These are phyloP conservation scores for Cydia splendana DNA, from an alignment of 1,140 invertebrate genomes.

Conservation along the genomic window DNA sequence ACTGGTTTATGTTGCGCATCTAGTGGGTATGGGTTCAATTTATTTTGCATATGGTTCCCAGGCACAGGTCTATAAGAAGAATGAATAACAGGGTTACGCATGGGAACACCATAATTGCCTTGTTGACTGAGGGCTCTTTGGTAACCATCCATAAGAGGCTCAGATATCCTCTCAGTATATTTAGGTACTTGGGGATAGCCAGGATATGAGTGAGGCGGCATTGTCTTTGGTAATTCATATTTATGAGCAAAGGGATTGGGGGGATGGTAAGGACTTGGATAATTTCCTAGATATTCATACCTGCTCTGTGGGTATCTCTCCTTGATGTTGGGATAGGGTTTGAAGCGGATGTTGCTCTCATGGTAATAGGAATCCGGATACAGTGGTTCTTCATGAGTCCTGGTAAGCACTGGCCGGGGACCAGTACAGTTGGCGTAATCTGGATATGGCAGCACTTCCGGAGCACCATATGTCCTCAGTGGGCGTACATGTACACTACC, in stretches of 20 bases:
- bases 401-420: conserved; percentile 55
- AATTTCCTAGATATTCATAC: conserved; percentile 74
- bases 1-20: conserved; percentile 52
- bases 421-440: conserved; percentile 61
- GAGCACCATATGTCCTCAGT: conserved; percentile 58
- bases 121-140: conserved; percentile 59
- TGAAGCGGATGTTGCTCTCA: conserved; percentile 66
- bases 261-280: conserved; percentile 62
- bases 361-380: conserved; percentile 64
- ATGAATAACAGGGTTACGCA: conserved; percentile 61
- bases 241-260: conserved; percentile 58
- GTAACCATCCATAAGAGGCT: conserved; percentile 62
- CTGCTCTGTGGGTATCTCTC: conserved; percentile 65
- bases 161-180: conserved; percentile 64
- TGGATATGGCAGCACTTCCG: conserved; percentile 65
- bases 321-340: conserved; percentile 69
- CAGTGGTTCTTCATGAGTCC: conserved; percentile 46
- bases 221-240: conserved; percentile 64
- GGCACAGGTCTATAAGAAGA: conserved; percentile 60
- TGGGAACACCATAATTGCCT: conserved; percentile 57
- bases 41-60: conserved; percentile 62
- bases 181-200: conserved; percentile 68
- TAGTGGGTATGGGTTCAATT: conserved; percentile 57
- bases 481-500: conserved; percentile 54
- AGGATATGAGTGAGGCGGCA: conserved; percentile 62